Evolutionary conservation across 2,888 invertebrate genomes (phyloP).

Genomic region (Drosophila antonietae): DNA sequence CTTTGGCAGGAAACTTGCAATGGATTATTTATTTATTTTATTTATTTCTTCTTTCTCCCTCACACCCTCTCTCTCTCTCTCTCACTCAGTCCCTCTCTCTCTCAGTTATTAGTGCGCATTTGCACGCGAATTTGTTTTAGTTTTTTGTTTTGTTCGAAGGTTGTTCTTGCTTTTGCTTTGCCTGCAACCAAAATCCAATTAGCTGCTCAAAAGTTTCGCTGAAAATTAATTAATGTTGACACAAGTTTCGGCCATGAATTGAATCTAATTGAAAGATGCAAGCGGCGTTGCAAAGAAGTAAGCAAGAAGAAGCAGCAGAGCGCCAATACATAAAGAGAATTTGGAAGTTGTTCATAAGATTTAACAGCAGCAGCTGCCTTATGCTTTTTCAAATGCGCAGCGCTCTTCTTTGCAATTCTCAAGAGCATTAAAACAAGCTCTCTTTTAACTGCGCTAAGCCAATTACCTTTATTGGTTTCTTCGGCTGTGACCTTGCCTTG

Average conservation of each 20-base stretch:
- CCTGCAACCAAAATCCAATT: slow-evolving; percentile 77
- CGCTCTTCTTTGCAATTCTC: slow-evolving; percentile 4
- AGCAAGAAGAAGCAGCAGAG: background rate
- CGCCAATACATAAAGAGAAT: background rate
- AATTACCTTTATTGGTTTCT: background rate
- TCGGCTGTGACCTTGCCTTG: background rate
- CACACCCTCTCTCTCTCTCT: slow-evolving; percentile 19
- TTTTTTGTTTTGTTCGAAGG: slow-evolving; percentile 35
- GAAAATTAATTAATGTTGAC: slow-evolving; percentile 79
- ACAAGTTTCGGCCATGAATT: slow-evolving; percentile 59
- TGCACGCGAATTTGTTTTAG: slow-evolving; percentile 71
- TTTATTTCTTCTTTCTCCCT: slow-evolving; percentile 36
- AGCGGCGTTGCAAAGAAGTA: too few relatives aligned
- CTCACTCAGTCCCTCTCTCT: slow-evolving; percentile 21
- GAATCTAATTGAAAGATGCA: slow-evolving; percentile 48
- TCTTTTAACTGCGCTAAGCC: background rate
- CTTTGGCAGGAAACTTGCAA: slow-evolving; percentile 45
- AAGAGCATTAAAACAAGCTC: background rate
- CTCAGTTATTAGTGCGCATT: slow-evolving; percentile 72
- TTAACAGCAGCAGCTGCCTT: background rate
- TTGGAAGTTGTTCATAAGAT: background rate
- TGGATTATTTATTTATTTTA: slow-evolving; percentile 65
- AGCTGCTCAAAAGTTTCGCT: slow-evolving; percentile 76
- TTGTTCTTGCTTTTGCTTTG: slow-evolving; percentile 39
- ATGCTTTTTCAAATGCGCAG: background rate